Conservation (phyloP, 1,140 invertebrate genomes). For the Pachyrhynchus sulphureomaculatus region DNA sequence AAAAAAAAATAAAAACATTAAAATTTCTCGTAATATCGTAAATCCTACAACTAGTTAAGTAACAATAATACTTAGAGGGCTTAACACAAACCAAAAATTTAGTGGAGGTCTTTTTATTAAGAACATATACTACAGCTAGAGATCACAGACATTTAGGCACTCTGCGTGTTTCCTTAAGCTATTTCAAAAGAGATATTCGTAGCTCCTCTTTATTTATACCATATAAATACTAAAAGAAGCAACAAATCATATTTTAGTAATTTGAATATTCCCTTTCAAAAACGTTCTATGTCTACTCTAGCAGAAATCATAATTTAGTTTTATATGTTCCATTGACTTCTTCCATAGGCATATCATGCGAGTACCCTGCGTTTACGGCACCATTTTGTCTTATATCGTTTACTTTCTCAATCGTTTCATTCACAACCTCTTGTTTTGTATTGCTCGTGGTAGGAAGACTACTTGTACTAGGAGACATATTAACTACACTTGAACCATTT, state of each 20-base stretch:
- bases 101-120: slow-evolving; percentile 14
- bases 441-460: not conserved
- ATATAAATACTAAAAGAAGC: too few relatives aligned
- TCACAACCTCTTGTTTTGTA: slow-evolving; percentile 1
- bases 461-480: not conserved
- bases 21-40: too few relatives aligned
- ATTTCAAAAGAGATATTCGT: too few relatives aligned
- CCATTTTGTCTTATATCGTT: slow-evolving; percentile 20
- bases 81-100: not conserved
- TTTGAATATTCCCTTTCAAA: not conserved
- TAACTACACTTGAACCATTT: not conserved
- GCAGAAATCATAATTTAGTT: slow-evolving; percentile 38
- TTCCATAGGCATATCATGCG: slow-evolving; percentile 31
- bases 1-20: too few relatives aligned
- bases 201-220: too few relatives aligned
- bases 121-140: slow-evolving; percentile 31
- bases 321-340: slow-evolving; percentile 35
- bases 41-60: not conserved
- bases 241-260: too few relatives aligned
- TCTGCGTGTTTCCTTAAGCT: not conserved
- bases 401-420: slow-evolving; percentile 8
- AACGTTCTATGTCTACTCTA: slow-evolving; percentile 8
- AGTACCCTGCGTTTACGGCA: slow-evolving; percentile 27
- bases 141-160: slow-evolving; percentile 37
- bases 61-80: slow-evolving; percentile 2